These are phyloP conservation scores for Marronus borbonicus DNA, from an alignment of 2,888 invertebrate species.

Conservation along the genomic window DNA sequence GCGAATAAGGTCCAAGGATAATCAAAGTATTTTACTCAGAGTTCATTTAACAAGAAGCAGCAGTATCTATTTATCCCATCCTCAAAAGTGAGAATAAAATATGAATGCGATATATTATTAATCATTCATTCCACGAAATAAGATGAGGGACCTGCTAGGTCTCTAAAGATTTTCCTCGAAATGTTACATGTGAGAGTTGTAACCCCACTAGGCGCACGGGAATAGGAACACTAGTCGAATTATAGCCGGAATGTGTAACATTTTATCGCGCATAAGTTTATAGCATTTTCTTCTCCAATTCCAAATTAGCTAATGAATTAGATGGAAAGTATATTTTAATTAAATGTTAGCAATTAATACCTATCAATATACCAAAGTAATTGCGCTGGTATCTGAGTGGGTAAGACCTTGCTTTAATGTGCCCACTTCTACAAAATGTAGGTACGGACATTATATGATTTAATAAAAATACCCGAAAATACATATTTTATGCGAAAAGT, in stretches of 20 bases:
- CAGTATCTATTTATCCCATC: not conserved
- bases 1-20: too few species aligned
- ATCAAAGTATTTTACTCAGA: too few species aligned
- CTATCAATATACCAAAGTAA: not conserved
- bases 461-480: constrained; percentile 35
- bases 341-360: not conserved
- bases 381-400: not conserved
- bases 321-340: not conserved
- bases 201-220: constrained; percentile 1
- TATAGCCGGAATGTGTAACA: not conserved
- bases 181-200: constrained; percentile 24
- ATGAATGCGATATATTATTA: constrained; percentile 19
- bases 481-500: constrained; percentile 51
- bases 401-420: not conserved
- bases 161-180: constrained; percentile 32
- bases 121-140: constrained; percentile 33
- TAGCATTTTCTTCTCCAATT: too few species aligned
- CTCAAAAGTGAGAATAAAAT: constrained; percentile 22
- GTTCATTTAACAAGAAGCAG: too few species aligned
- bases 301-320: constrained; percentile 1
- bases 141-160: constrained; percentile 23
- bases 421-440: constrained; percentile 4
- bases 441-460: constrained; percentile 23
- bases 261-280: not conserved
- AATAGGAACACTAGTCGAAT: not conserved